Base-by-base conservation (phyloP, 92 coral and sea anemone species). In the Metridium senile region DNA sequence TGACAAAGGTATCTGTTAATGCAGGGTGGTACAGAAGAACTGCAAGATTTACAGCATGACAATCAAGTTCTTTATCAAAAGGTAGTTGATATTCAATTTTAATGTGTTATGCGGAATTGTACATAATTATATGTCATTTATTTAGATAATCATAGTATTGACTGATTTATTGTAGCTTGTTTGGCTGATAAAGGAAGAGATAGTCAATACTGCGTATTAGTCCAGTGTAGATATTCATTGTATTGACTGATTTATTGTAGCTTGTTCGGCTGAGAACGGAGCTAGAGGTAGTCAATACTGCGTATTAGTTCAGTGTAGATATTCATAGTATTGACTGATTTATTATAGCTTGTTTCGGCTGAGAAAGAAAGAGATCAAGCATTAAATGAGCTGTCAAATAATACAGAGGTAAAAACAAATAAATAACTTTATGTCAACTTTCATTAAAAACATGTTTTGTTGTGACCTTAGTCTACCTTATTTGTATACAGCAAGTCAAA, bases 41-140 rank as follows among this genome's bases (percentile, higher is more conserved):
- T 87, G 18, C 70, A 88, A 31, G 81, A 86, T 47, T 80, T 93
- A 20, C 94, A 93, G 75, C 80, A 64, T 16, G 94, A 90, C 31
- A 93, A 93, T 79, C 85, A 90, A 70, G 84, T 75, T 9, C 84
- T 93, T 25, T 87, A 86, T 64, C 98, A 93, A 62, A 84, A 90
- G 86, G 96, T 93, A 43, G 43, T 25, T 1, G n/a, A 1, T 68
- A 11, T 22, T 33, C 21, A n/a, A n/a, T n/a, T n/a, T n/a, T n/a
- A n/a, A n/a, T n/a, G n/a, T n/a, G n/a, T n/a, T n/a, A n/a, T n/a
- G n/a, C n/a, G n/a, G n/a, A n/a, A n/a, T n/a, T n/a, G n/a, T n/a
- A n/a, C n/a, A n/a, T n/a, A n/a, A n/a, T n/a, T n/a, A n/a, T n/a
- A n/a, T n/a, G n/a, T n/a, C n/a, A n/a, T n/a, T n/a, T n/a, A n/a